Percentiles rank a stretch among this genome's conserved stretches.
Evolutionary conservation across 2,113 vertebrate genomes (phyloP).

Genomic region (Chaetodon trifascialis): DNA sequence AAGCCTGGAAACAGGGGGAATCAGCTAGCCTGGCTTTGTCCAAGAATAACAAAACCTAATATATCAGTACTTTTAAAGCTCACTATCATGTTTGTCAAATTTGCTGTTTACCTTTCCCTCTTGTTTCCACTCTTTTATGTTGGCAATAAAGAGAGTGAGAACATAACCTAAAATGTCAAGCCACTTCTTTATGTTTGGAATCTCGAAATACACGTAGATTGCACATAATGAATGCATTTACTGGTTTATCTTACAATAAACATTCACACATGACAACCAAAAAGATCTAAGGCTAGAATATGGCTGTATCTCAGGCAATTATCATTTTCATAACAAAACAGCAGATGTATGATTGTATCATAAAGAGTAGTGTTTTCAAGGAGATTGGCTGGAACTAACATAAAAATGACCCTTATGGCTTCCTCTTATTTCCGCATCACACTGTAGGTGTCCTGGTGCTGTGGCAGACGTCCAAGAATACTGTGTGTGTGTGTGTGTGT

Average conservation of each 20-base stretch:
- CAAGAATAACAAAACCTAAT: background rate
- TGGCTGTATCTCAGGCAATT: background rate
- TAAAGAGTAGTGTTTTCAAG: slow-evolving; percentile 5
- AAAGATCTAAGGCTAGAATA: background rate
- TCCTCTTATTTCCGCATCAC: slow-evolving; percentile 39
- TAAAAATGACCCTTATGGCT: slow-evolving; percentile 38
- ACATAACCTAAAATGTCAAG: background rate
- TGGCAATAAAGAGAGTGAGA: too few species aligned
- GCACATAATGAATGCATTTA: background rate
- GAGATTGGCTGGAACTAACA: slow-evolving; percentile 19
- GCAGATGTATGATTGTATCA: slow-evolving; percentile 17
- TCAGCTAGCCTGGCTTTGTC: too few species aligned
- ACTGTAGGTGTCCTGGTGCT: slow-evolving; percentile 52
- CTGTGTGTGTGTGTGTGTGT: slow-evolving; percentile 23
- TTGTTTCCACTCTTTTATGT: too few species aligned
- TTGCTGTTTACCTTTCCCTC: background rate
- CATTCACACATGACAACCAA: background rate
- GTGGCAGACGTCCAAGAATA: slow-evolving; percentile 66
- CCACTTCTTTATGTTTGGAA: background rate
- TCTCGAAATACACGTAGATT: background rate
- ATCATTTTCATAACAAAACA: background rate
- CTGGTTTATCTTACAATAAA: background rate
- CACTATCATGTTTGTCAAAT: too few species aligned
- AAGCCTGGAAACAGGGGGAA: too few species aligned
- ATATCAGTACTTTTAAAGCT: background rate